Conservation (phyloP, 2,797 vertebrate genomes). For the Ctenopoma kingsleyae region DNA sequence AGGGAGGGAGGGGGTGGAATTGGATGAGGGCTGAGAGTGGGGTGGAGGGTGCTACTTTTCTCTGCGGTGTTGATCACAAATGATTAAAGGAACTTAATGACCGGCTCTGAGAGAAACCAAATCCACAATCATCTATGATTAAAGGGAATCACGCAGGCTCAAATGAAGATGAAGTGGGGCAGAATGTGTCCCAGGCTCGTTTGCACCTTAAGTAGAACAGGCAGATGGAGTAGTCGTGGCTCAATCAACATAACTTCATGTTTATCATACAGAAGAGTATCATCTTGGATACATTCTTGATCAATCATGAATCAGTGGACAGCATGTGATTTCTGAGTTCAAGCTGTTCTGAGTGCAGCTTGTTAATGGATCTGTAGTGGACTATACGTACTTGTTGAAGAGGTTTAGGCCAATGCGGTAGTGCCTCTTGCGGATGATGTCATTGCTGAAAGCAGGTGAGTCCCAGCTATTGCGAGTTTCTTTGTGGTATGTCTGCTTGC, state of each 20-base stretch:
- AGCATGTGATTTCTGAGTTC: constrained; percentile 6
- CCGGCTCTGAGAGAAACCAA: constrained; percentile 49
- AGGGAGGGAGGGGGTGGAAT: constrained; percentile 7
- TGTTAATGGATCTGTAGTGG: background rate
- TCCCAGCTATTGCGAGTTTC: constrained; percentile 99
- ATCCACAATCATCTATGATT: constrained; percentile 71
- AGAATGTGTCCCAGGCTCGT: constrained; percentile 16
- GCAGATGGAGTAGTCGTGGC: background rate
- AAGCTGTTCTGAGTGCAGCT: too few species aligned
- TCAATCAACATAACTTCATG: constrained; percentile 27
- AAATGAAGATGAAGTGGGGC: constrained; percentile 30
- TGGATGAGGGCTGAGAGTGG: constrained; percentile 7
- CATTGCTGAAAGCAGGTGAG: constrained; percentile 97
- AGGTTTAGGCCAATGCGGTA: constrained; percentile 98
- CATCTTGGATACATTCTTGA: background rate
- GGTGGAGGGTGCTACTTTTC: constrained; percentile 22
- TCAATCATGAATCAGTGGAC: background rate
- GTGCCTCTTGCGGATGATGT: constrained; percentile 96
- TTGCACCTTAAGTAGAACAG: constrained; percentile 25
- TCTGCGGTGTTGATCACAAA: constrained; percentile 40
- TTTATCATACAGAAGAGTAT: constrained; percentile 1
- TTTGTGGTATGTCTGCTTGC: constrained; percentile 98
- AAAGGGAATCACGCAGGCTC: constrained; percentile 47
- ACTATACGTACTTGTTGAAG: constrained; percentile 94
- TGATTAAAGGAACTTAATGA: constrained; percentile 69